These are phyloP conservation scores for Oophaga pumilio DNA, from an alignment of 2,113 vertebrate species.

Conservation along the genomic window DNA sequence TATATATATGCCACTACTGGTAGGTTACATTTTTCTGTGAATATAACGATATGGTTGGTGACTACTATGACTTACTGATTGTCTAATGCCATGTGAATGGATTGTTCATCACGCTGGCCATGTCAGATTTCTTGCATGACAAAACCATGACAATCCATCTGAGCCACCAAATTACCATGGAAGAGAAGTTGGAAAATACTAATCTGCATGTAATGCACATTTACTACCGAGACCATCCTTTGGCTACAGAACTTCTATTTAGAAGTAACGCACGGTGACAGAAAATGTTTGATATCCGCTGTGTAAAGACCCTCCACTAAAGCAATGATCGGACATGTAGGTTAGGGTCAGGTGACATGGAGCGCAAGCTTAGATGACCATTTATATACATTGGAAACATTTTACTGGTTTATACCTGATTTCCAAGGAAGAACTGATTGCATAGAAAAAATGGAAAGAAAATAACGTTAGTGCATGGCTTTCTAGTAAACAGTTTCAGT, in stretches of 20 bases:
- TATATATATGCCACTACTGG: too few species aligned
- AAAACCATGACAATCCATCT: not conserved
- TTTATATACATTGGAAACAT: conserved; percentile 67
- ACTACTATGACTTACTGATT: not conserved
- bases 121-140: not conserved
- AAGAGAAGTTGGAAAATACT: not conserved
- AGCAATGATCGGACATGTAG: conserved; percentile 66
- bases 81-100: not conserved
- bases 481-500: conserved; percentile 60
- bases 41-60: not conserved
- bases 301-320: conserved; percentile 52
- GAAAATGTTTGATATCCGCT: not conserved
- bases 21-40: not conserved
- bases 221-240: not conserved
- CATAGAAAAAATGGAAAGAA: conserved; percentile 82
- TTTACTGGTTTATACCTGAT: conserved; percentile 93
- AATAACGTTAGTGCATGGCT: conserved; percentile 76
- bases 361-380: conserved; percentile 74
- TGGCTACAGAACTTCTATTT: not conserved
- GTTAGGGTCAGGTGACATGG: conserved; percentile 67
- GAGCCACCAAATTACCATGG: not conserved
- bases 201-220: not conserved
- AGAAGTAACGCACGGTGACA: not conserved
- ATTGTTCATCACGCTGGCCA: not conserved
- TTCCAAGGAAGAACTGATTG: conserved; percentile 99